phyloP scores from a whole-genome alignment of 2,113 vertebrate genomes.

The Microcebus griseorufus region DNA sequence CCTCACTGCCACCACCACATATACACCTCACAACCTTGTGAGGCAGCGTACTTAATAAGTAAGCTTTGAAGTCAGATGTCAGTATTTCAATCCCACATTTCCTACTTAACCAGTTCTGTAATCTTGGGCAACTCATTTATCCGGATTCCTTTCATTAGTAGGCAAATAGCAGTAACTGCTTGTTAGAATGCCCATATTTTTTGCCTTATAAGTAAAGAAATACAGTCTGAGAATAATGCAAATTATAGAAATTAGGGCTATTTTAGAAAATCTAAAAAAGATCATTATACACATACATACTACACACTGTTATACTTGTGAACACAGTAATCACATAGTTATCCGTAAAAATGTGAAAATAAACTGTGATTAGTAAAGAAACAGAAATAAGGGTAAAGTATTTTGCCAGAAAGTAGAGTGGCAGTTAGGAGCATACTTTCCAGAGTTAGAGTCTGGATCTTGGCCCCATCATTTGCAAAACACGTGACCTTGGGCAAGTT shows the following conservation, averaged over 20 bases:
- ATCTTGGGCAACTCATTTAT: background rate
- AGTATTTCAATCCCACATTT: background rate
- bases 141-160: background rate
- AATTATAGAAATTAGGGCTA: background rate
- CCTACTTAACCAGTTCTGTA: background rate
- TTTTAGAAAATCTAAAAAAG: conserved; percentile 2
- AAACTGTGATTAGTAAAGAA: background rate
- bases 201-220: background rate
- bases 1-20: background rate
- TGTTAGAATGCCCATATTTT: background rate
- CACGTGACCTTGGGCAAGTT: background rate
- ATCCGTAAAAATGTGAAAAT: background rate
- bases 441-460: background rate
- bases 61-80: background rate
- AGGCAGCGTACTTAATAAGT: background rate
- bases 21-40: background rate
- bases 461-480: too few species aligned
- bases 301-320: background rate
- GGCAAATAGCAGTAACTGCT: background rate
- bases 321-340: background rate
- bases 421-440: background rate
- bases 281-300: background rate
- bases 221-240: background rate
- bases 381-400: background rate
- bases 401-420: background rate